Percentiles rank a stretch among this genome's conserved stretches.
These are phyloP conservation scores for Hyperoplus lanceolatus DNA, from an alignment of 2,797 vertebrate genomes.

Conservation along the genomic window DNA sequence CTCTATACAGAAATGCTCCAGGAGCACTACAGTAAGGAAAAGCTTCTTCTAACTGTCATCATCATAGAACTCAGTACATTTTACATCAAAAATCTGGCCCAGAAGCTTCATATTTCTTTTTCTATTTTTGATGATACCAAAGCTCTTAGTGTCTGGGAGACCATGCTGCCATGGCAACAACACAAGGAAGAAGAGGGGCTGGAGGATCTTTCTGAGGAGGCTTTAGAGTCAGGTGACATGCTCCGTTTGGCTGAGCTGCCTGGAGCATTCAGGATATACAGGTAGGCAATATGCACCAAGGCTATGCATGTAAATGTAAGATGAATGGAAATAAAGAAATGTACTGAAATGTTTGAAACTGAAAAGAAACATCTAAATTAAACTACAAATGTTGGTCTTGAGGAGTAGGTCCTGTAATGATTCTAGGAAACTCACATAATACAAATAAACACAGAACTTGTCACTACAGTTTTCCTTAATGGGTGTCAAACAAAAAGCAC, in stretches of 20 bases:
- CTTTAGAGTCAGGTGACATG: slow-evolving; percentile 76
- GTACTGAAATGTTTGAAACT: neutral
- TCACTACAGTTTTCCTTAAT: neutral
- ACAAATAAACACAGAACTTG: neutral
- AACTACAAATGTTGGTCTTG: too few species aligned
- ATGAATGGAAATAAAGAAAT: neutral
- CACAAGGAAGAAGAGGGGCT: slow-evolving; percentile 72
- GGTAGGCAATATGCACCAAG: slow-evolving; percentile 61
- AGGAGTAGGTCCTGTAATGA: neutral
- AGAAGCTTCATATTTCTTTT: slow-evolving; percentile 10
- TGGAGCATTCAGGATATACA: slow-evolving; percentile 84
- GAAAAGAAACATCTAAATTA: neutral
- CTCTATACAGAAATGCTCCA: slow-evolving; percentile 86
- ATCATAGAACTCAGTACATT: neutral
- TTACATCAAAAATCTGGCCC: neutral
- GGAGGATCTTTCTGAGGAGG: slow-evolving; percentile 72
- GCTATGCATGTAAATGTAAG: slow-evolving; percentile 1
- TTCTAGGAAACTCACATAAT: neutral
- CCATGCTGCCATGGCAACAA: slow-evolving; percentile 74
- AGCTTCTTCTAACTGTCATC: neutral
- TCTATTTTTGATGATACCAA: slow-evolving; percentile 10
- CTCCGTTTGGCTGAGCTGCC: slow-evolving; percentile 80
- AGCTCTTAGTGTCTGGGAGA: slow-evolving; percentile 80
- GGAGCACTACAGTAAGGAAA: slow-evolving; percentile 81
- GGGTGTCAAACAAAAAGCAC: neutral